A percentile compares a stretch with the other conserved stretches of the same genome.
Evolutionary conservation across 1,140 invertebrate genomes (phyloP).

Genomic region (Caenorhabditis tropicalis): DNA sequence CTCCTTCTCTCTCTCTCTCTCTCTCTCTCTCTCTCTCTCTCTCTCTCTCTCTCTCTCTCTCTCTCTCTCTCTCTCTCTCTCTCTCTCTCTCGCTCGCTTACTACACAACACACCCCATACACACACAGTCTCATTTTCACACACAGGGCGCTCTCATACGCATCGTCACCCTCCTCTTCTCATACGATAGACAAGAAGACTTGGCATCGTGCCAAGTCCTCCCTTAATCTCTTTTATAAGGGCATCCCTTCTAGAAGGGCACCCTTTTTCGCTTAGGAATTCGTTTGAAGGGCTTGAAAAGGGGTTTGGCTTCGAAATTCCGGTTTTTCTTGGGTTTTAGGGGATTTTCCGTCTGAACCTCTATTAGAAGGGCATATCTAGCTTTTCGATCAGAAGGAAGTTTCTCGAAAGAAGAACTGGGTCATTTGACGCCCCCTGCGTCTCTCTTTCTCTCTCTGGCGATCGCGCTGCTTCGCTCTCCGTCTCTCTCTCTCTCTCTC

Average conservation of each 20-base stretch:
- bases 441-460: not conserved
- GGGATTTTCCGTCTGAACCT: not conserved
- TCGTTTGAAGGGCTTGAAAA: too few species aligned
- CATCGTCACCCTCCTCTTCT: too few species aligned
- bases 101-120: not conserved
- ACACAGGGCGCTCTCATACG: too few species aligned
- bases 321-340: too few species aligned
- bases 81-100: too few species aligned
- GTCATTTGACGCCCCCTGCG: conserved; percentile 8
- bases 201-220: too few species aligned
- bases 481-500: conserved; percentile 23
- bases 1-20: not conserved
- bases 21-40: too few species aligned
- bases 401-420: conserved; percentile 17
- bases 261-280: too few species aligned
- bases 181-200: too few species aligned
- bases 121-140: not conserved
- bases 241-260: too few species aligned
- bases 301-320: not conserved
- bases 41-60: too few species aligned
- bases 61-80: not conserved
- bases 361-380: not conserved
- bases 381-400: not conserved
- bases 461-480: not conserved
- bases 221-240: too few species aligned